Percentiles rank a stretch among this genome's conserved stretches.
phyloP scores from a whole-genome alignment of 2,888 invertebrate genomes.

The Phlogophora meticulosa region DNA sequence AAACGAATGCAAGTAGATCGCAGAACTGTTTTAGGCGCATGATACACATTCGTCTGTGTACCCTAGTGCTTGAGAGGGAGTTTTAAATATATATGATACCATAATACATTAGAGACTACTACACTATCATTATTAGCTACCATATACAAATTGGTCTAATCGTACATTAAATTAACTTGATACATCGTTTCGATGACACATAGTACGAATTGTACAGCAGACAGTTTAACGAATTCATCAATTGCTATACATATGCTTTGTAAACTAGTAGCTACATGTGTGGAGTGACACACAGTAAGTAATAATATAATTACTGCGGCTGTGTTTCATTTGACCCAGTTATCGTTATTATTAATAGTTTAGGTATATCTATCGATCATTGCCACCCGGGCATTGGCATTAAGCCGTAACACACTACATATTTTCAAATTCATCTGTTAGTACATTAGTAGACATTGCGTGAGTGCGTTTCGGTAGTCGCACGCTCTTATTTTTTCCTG shows the following conservation, averaged over 20 bases:
- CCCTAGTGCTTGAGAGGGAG: too few relatives aligned
- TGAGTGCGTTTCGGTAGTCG: conserved; percentile 80
- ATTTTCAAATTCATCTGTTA: conserved; percentile 77
- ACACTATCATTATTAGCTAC: conserved; percentile 1
- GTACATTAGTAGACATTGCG: conserved; percentile 81
- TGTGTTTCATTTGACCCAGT: conserved; percentile 67
- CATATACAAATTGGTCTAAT: conserved; percentile 35
- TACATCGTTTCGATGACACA: conserved; percentile 32
- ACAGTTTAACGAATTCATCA: conserved; percentile 37
- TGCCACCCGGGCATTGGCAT: conserved; percentile 81
- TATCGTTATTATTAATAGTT: conserved; percentile 68
- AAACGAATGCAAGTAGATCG: too few relatives aligned
- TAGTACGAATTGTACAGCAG: conserved; percentile 1
- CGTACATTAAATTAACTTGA: conserved; percentile 11
- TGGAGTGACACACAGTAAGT: conserved; percentile 48
- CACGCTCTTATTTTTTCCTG: conserved; percentile 72
- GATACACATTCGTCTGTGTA: too few relatives aligned
- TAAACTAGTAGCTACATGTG: conserved; percentile 47
- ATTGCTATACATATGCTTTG: conserved; percentile 41
- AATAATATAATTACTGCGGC: conserved; percentile 52
- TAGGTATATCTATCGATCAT: conserved; percentile 74
- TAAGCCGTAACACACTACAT: conserved; percentile 70
- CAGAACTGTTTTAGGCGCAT: too few relatives aligned
- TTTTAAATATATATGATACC: too few relatives aligned
- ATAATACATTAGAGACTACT: too few relatives aligned